A percentile compares a stretch with the other conserved stretches of the same genome.
Conservation (phyloP, 1,140 invertebrate species). For the Goniozus legneri region DNA sequence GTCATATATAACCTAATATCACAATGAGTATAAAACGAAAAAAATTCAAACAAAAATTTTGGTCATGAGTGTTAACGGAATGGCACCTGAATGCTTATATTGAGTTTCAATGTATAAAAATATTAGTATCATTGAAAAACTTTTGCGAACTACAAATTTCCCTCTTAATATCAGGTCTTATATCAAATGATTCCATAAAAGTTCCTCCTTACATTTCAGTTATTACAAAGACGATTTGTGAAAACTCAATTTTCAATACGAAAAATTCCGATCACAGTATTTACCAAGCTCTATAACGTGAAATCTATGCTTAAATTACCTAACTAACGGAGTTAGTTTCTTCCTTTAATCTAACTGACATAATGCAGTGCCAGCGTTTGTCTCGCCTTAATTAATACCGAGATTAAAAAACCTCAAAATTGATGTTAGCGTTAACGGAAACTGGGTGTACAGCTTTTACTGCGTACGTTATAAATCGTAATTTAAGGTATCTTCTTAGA, state of each 20-base stretch:
- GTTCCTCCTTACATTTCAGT: background rate
- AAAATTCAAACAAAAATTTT: slow-evolving; percentile 36
- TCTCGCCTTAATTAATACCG: too few relatives aligned
- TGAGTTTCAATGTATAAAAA: slow-evolving; percentile 38
- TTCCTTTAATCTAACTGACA: too few relatives aligned
- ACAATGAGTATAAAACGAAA: slow-evolving; percentile 45
- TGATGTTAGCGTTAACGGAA: slow-evolving; percentile 14
- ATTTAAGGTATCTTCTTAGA: too few relatives aligned
- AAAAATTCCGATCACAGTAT: slow-evolving; percentile 27
- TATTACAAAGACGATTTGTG: background rate
- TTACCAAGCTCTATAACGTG: slow-evolving; percentile 42
- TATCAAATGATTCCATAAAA: slow-evolving; percentile 25
- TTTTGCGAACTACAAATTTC: slow-evolving; percentile 35
- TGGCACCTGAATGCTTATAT: slow-evolving; percentile 38
- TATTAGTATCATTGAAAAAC: slow-evolving; percentile 34
- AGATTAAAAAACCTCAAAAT: too few relatives aligned
- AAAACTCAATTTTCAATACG: slow-evolving; percentile 19
- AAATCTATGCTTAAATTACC: slow-evolving; percentile 34
- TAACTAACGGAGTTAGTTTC: background rate
- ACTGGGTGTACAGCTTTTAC: slow-evolving; percentile 30
- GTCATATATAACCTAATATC: slow-evolving; percentile 50
- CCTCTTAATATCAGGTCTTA: slow-evolving; percentile 25
- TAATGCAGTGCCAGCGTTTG: too few relatives aligned
- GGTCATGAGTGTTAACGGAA: slow-evolving; percentile 44
- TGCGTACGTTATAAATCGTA: too few relatives aligned